These are phyloP conservation scores for Boloria selene DNA, from an alignment of 2,888 invertebrate genomes.

Conservation along the genomic window DNA sequence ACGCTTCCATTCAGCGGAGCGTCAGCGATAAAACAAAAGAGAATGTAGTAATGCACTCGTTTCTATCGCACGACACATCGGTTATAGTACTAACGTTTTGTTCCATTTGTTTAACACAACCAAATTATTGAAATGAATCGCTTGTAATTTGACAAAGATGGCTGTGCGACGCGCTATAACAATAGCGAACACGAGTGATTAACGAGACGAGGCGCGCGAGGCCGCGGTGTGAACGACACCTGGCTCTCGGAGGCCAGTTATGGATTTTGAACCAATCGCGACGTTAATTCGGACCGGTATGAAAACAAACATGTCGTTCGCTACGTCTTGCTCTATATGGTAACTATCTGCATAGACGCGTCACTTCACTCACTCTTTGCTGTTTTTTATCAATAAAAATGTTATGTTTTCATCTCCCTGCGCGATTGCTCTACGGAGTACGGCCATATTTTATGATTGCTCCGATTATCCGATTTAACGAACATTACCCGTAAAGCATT, in stretches of 20 bases:
- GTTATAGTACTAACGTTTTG: conserved; percentile 60
- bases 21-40: conserved; percentile 79
- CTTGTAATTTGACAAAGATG: conserved; percentile 81
- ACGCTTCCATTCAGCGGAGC: conserved; percentile 78
- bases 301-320: conserved; percentile 79
- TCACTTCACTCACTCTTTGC: conserved; percentile 60
- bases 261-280: conserved; percentile 82
- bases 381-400: conserved; percentile 63
- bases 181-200: conserved; percentile 81
- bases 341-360: conserved; percentile 57
- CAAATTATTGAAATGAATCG: conserved; percentile 73
- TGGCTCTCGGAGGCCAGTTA: conserved; percentile 82
- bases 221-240: conserved; percentile 84
- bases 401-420: conserved; percentile 53
- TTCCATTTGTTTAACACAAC: conserved; percentile 67
- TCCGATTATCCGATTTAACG: conserved; percentile 5
- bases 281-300: conserved; percentile 82
- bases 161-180: conserved; percentile 79
- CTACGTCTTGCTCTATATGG: conserved; percentile 62
- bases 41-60: conserved; percentile 71
- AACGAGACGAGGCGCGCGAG: conserved; percentile 81
- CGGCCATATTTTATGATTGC: conserved; percentile 36
- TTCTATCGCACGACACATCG: conserved; percentile 62
- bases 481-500: too few species aligned
- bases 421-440: conserved; percentile 47